A percentile compares a stretch with the other conserved stretches of the same genome.
Evolutionary conservation across 2,888 invertebrate genomes (phyloP).

Genomic region (Limnephilus rhombicus): DNA sequence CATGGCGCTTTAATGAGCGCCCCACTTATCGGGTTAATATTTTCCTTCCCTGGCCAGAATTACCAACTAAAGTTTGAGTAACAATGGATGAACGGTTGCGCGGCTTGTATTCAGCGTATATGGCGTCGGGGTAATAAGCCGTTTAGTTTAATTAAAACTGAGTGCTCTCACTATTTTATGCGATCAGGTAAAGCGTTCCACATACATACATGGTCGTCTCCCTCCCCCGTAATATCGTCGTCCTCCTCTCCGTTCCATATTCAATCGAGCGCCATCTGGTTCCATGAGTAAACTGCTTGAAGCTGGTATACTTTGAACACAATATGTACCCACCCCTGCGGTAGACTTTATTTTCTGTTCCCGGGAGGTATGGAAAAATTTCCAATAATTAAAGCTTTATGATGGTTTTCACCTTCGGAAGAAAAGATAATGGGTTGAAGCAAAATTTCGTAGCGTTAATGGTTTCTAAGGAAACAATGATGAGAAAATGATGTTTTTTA

Average conservation of each 20-base stretch:
- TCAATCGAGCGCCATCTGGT: constrained; percentile 60
- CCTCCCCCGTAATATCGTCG: constrained; percentile 2
- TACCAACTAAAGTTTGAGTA: constrained; percentile 35
- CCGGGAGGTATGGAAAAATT: not conserved
- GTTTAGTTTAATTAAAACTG: constrained; percentile 65
- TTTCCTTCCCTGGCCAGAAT: constrained; percentile 41
- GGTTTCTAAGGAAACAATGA: no score
- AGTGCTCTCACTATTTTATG: constrained; percentile 61
- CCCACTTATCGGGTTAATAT: constrained; percentile 44
- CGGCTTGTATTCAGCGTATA: constrained; percentile 54
- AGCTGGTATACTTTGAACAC: constrained; percentile 38
- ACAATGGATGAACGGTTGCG: constrained; percentile 50
- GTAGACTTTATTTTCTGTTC: not conserved
- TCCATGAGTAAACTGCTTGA: constrained; percentile 22
- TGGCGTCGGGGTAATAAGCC: constrained; percentile 60
- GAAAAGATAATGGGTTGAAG: not conserved
- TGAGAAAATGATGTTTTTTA: no score
- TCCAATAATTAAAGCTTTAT: not conserved
- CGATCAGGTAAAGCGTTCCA: constrained; percentile 56
- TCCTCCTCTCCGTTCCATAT: constrained; percentile 41
- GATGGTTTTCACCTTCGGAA: not conserved
- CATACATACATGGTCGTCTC: not conserved
- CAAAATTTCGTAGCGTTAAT: not conserved
- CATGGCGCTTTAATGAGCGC: constrained; percentile 23
- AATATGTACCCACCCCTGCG: not conserved